Evolutionary conservation across 2,113 vertebrate species (phyloP), one percentile per base, ranked within the genome.

Genomic region (Microtus ochrogaster): DNA sequence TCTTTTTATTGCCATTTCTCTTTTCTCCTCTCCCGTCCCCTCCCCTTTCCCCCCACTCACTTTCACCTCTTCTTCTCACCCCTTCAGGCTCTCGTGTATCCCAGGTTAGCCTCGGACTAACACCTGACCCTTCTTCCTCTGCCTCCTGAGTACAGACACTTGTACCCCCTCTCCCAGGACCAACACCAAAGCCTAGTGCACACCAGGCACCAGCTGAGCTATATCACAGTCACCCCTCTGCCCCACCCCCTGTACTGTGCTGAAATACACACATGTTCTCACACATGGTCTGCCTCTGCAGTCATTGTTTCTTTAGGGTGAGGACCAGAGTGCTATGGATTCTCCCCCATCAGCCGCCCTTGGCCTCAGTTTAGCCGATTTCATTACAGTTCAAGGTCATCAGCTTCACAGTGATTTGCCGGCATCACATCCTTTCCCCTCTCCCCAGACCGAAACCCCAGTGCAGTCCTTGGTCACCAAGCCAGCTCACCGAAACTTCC

Each of bases 371-470:
- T 61, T 44, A 58, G 52, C 58, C 39, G 14, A 26, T 68, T 77
- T 79, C n/a, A 11, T 28, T 36, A 8, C 0, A 9, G 33, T 79
- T 73, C 36, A 13, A 78, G 63, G 66, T 58, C 3, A 0, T 55
- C 8, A 16, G 10, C 6, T 30, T n/a, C 47, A 28, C 7, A 0
- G 0, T 49, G 47, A 22, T 1, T 19, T 70, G 39, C 12, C 0
- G 0, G 2, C 47, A 3, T 79, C 19, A 0, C 49, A 49, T 11
- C 5, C 5, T 6, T 49, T 36, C 12, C 49, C 19, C 19, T 44
- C n/a, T n/a, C 33, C 44, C 2, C 24, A 24, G 33, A 44, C 55
- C 0, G 88, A 91, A 55, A 44, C 65, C 36, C 5, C 11, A 2
- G 17, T 49, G 65, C 8, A n/a, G 72, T 16, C 49, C 76, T 24